Evolutionary conservation across 2,113 vertebrate genomes (phyloP).

Genomic region (Sigmodon hispidus): DNA sequence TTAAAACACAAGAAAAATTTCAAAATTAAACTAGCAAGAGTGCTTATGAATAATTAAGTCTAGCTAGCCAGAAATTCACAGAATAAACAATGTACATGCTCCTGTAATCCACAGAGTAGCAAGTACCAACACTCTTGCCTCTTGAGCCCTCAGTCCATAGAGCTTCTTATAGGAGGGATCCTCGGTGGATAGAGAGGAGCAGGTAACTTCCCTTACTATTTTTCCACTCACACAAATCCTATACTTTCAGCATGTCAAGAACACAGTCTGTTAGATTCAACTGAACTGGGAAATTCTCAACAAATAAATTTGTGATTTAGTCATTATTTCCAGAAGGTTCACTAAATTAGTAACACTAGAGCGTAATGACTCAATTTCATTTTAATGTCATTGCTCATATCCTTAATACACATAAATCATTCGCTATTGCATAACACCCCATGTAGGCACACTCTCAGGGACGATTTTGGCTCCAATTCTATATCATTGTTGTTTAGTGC

Average conservation of each 20-base stretch:
- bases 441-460: neutral
- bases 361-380: constrained; percentile 59
- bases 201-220: neutral
- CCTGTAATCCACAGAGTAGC: neutral
- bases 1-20: constrained; percentile 44
- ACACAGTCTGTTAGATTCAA: constrained; percentile 23
- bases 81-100: neutral
- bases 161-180: neutral
- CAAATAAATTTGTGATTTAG: constrained; percentile 53
- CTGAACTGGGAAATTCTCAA: constrained; percentile 41
- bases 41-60: constrained; percentile 60
- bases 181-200: neutral
- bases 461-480: constrained; percentile 42
- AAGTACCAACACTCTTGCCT: neutral
- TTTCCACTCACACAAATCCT: constrained; percentile 21
- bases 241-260: neutral
- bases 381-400: constrained; percentile 56
- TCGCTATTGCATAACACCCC: constrained; percentile 44
- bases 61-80: neutral
- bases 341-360: constrained; percentile 60
- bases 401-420: constrained; percentile 17
- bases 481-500: constrained; percentile 8
- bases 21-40: constrained; percentile 21
- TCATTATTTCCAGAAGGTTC: constrained; percentile 66
- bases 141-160: neutral